Percentiles rank a stretch among this genome's conserved stretches.
Evolutionary conservation across 2,797 vertebrate species (phyloP).

Genomic region (Oreortyx pictus): DNA sequence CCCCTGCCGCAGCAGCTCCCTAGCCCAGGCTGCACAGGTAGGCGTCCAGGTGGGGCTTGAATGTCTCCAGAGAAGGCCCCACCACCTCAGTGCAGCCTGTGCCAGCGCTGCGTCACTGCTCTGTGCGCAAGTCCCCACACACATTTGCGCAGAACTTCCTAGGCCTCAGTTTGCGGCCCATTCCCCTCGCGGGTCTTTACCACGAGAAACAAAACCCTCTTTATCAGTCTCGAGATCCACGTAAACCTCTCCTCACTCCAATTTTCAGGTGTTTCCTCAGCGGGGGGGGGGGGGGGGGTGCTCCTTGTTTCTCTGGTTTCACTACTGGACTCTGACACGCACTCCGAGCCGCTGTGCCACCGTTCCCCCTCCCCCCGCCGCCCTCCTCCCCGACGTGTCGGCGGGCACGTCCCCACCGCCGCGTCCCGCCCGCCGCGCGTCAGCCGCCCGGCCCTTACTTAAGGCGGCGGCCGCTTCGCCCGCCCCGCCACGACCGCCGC

Average conservation of each 20-base stretch:
- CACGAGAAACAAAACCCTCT: neutral
- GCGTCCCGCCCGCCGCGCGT: conserved; percentile 5
- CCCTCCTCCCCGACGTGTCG: neutral
- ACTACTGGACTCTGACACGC: neutral
- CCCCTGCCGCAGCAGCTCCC: no score
- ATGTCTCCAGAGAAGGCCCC: no score
- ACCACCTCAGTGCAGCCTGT: no score
- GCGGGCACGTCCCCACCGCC: conserved; percentile 39
- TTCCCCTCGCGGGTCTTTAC: no score
- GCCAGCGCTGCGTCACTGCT: no score
- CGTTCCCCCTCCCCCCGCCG: no score
- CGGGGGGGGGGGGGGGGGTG: no score
- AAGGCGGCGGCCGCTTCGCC: neutral
- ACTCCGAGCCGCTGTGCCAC: neutral
- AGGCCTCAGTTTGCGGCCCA: no score
- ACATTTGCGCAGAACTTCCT: no score
- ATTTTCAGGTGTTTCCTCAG: neutral
- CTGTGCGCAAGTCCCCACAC: no score
- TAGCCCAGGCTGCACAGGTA: no score
- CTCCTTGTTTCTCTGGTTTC: neutral
- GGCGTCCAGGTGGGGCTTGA: no score
- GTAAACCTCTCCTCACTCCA: neutral
- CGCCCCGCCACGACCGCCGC: neutral
- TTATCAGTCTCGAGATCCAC: neutral
- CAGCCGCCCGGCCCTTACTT: conserved; percentile 25